Base-by-base conservation (phyloP, 2,113 vertebrate species). In the Pelecanus crispus region DNA sequence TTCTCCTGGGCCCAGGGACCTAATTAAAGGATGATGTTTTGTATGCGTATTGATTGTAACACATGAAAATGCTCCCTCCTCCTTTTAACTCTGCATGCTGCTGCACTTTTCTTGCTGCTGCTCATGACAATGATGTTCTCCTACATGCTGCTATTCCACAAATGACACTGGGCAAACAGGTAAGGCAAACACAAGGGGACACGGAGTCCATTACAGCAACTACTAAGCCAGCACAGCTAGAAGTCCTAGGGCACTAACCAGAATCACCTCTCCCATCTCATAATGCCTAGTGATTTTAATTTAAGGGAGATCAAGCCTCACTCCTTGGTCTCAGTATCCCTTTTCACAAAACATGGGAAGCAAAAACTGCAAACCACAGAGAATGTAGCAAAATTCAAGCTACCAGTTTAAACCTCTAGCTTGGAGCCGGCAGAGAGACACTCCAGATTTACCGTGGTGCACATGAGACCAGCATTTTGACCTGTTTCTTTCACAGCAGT, bases 291-390 rank as follows among this genome's bases (percentile, higher is more conserved):
- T n/a, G 36, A 86, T 73, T 90, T 92, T 82, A 73, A 88, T 86
- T 86, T 78, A 86, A 86, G 59, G 68, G 61, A 61, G 17, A 75
- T 82, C 81, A 73, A 80, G 42, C 19, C 62, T 74, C 45, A 20
- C 34, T 91, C 42, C 29, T 73, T 65, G 42, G 26, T 77, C 47
- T 28, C 9, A 0, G 3, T 56, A n/a, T 80, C 67, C 50, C 32
- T 90, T 94, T 95, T 71, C 59, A 85, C 13, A 80, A 91, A 80
- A 61, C 24, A 63, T 0, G 0, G 28, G 71, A 96, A 92, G n/a
- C 61, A 55, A 90, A 96, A 92, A 58, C 61, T 81, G 77, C 78
- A 88, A 95, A 72, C 78, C 62, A 71, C 84, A 70, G 81, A 88
- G 45, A 91, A 49, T 1, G 2, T 73, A 85, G 70, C 52, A 88